A percentile compares a stretch with the other conserved stretches of the same genome.
Conservation (phyloP, 2,113 vertebrate species). For the Limnothrissa miodon region DNA sequence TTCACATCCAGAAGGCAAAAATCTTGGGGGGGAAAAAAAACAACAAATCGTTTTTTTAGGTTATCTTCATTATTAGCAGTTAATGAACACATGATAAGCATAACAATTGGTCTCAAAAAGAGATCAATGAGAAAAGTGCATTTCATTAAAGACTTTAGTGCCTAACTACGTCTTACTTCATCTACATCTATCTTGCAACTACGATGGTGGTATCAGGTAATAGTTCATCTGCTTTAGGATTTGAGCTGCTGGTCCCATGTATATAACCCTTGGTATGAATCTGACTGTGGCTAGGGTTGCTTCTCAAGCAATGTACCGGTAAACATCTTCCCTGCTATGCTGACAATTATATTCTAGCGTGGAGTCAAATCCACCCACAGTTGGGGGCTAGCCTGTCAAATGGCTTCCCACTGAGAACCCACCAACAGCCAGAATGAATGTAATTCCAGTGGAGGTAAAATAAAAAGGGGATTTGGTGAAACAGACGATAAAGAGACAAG, state of each 20-base stretch:
- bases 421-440: slow-evolving; percentile 52
- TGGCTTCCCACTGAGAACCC: slow-evolving; percentile 63
- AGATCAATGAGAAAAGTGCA: not conserved
- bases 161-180: not conserved
- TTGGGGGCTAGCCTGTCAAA: slow-evolving; percentile 68
- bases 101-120: not conserved
- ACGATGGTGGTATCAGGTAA: not conserved
- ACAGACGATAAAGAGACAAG: slow-evolving; percentile 42
- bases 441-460: slow-evolving; percentile 30
- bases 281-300: slow-evolving; percentile 7
- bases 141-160: not conserved
- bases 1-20: not conserved
- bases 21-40: not conserved
- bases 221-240: not conserved
- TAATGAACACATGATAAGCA: not conserved
- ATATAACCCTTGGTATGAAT: slow-evolving; percentile 10
- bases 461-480: slow-evolving; percentile 38
- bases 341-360: slow-evolving; percentile 82
- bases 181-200: too few species aligned
- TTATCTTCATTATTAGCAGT: not conserved
- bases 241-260: not conserved
- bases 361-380: slow-evolving; percentile 80
- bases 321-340: slow-evolving; percentile 53
- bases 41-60: not conserved
- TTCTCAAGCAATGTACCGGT: slow-evolving; percentile 33